phyloP scores from a whole-genome alignment of 2,113 vertebrate genomes.

The Mesoclemmys tuberculata region DNA sequence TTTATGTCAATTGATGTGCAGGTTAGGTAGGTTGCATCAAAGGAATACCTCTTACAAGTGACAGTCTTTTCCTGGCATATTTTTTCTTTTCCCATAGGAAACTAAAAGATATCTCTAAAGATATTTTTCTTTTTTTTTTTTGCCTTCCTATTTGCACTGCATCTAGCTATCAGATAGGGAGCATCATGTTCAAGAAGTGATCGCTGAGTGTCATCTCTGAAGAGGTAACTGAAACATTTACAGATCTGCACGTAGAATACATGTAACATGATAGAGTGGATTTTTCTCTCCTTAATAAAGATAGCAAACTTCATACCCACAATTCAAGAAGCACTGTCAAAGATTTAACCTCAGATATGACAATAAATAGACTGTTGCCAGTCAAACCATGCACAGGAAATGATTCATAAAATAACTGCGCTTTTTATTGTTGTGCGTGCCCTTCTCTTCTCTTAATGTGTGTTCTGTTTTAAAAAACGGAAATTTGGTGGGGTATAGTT shows the following conservation, averaged over 20 bases:
- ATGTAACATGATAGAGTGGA: not conserved
- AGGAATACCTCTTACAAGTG: not conserved
- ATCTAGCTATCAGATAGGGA: not conserved
- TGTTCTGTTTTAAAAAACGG: not conserved
- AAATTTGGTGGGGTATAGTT: not conserved
- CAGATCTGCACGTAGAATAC: accelerated
- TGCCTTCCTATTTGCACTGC: accelerated
- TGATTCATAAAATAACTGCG: not conserved
- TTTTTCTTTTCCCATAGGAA: not conserved
- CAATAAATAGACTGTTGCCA: not conserved
- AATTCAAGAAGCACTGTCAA: not conserved
- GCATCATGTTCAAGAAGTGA: not conserved
- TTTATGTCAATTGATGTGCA: not conserved
- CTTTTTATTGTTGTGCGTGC: not conserved
- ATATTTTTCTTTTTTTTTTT: not conserved
- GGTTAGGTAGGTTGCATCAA: not conserved
- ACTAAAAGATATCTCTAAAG: not conserved
- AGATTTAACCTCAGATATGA: accelerated
- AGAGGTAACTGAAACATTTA: not conserved
- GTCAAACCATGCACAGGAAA: not conserved
- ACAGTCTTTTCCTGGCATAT: not conserved
- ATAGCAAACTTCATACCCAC: not conserved
- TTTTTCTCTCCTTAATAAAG: not conserved
- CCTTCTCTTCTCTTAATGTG: not conserved
- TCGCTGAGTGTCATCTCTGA: not conserved